Base-by-base conservation (phyloP, 2,888 invertebrate species). In the Caenorhabditis sp. region DNA sequence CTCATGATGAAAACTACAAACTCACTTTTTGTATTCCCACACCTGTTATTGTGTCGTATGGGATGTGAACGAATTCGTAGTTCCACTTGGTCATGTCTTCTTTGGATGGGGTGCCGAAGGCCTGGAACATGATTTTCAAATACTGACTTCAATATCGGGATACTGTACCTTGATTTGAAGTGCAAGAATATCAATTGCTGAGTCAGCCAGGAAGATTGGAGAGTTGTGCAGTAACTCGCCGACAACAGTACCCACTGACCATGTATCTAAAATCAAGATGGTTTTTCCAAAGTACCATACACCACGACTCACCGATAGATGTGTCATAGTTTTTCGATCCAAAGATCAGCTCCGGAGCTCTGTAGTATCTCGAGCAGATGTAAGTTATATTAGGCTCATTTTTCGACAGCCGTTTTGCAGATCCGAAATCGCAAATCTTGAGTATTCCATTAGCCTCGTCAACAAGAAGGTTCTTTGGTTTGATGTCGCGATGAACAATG, bases 351-450 rank as follows among this genome's bases (percentile, higher is more conserved):
- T 90, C 90, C 1, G 90, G 90, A 24, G 90, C 88, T 10, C 90
- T 85, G 69, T 90, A 90, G 56, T 86, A 89, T 41, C 90, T 54
- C 8, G 84, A 83, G 61, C 87, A 81, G 66, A 86, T 81, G 69
- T 89, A 89, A 0, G 88, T 47, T 14, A 88, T 86, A 54, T 86
- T 87, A 22, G 72, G 41, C 16, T 86, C 83, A 19, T 81, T 73
- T 10, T 77, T 68, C 1, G 49, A 66, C 12, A 87, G 73, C 10
- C 80, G 72, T 54, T 90, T 90, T 24, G 90, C 89, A 14, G 88
- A 88, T 14, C 90, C 90, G 69, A 90, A 90, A 59, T 90, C 90
- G 19, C 89, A 90, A 22, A 90, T 82, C 70, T 90, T 90, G 10
- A 90, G 68, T 10, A 86, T 66, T 10, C 88, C 89, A n/a, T 70